Percentiles rank a stretch among this genome's conserved stretches.
These are phyloP conservation scores for Diarsia mendica DNA, from an alignment of 2,888 invertebrate genomes.

Conservation along the genomic window DNA sequence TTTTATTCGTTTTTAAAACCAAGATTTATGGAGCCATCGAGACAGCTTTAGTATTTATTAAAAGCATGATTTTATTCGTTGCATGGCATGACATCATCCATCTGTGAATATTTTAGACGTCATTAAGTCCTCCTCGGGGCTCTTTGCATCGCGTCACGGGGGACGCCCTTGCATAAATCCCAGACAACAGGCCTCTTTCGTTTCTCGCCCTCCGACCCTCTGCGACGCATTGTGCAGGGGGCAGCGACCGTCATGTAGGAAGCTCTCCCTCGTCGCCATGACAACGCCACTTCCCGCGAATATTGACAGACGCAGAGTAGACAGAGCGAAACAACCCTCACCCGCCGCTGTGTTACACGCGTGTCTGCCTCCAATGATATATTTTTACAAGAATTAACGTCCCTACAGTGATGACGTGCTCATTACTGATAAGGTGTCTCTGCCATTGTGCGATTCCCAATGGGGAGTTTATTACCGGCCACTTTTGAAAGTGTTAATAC, in stretches of 20 bases:
- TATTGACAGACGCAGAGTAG: slow-evolving; percentile 85
- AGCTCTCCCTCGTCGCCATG: slow-evolving; percentile 86
- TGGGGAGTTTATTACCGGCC: slow-evolving; percentile 74
- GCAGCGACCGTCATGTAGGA: slow-evolving; percentile 82
- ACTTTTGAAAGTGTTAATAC: slow-evolving; percentile 69
- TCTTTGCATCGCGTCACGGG: slow-evolving; percentile 61
- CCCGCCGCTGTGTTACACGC: slow-evolving; percentile 61
- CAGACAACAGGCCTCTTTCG: slow-evolving; percentile 81
- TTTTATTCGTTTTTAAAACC: slow-evolving; percentile 14
- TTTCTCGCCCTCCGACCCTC: slow-evolving; percentile 81
- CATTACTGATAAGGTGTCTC: slow-evolving; percentile 83
- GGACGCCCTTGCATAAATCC: slow-evolving; percentile 80
- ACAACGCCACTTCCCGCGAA: slow-evolving; percentile 85
- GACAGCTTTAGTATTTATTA: slow-evolving; percentile 25
- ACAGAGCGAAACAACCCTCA: slow-evolving; percentile 70
- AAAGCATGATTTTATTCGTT: slow-evolving; percentile 30
- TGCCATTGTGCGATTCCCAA: slow-evolving; percentile 74
- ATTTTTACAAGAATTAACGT: slow-evolving; percentile 82
- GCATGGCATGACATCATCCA: slow-evolving; percentile 46
- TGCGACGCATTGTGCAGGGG: slow-evolving; percentile 82
- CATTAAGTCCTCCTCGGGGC: slow-evolving; percentile 60
- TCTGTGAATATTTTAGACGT: slow-evolving; percentile 64
- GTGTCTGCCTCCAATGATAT: slow-evolving; percentile 81
- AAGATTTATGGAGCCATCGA: slow-evolving; percentile 48
- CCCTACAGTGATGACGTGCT: slow-evolving; percentile 79